A percentile compares a stretch with the other conserved stretches of the same genome.
Evolutionary conservation across 2,888 invertebrate species (phyloP).

Genomic region (Vanessa cardui): DNA sequence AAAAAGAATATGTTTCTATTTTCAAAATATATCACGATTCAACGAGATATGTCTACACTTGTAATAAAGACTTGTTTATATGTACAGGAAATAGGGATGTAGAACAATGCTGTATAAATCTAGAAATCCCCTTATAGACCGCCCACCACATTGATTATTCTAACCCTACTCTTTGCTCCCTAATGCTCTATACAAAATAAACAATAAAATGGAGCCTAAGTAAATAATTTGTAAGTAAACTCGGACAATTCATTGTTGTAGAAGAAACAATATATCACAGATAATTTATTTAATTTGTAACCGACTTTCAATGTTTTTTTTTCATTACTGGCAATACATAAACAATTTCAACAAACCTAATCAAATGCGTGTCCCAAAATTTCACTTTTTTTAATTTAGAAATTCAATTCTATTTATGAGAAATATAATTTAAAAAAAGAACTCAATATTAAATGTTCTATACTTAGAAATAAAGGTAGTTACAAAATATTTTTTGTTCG

Average conservation of each 20-base stretch:
- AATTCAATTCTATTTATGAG: no score
- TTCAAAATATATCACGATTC: not conserved
- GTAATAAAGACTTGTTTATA: not conserved
- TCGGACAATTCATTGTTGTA: slow-evolving; percentile 60
- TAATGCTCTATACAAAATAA: slow-evolving; percentile 66
- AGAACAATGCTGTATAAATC: slow-evolving; percentile 67
- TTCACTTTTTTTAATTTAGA: no score
- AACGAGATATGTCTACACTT: not conserved
- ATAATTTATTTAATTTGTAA: not conserved
- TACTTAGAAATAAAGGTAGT: no score
- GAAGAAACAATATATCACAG: slow-evolving; percentile 69
- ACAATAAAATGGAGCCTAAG: slow-evolving; percentile 63
- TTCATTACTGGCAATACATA: no score
- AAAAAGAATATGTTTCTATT: not conserved
- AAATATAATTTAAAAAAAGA: no score
- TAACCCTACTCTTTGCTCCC: slow-evolving; percentile 63
- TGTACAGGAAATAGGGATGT: slow-evolving; percentile 49
- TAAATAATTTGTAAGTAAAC: slow-evolving; percentile 49
- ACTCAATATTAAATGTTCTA: no score
- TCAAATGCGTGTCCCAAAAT: not conserved
- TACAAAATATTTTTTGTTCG: slow-evolving; percentile 10
- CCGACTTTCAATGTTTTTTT: no score
- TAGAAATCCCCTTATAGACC: slow-evolving; percentile 64
- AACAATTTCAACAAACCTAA: no score
- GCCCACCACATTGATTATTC: slow-evolving; percentile 69